phyloP scores from a whole-genome alignment of 2,113 vertebrate species.

The Otolemur garnettii region DNA sequence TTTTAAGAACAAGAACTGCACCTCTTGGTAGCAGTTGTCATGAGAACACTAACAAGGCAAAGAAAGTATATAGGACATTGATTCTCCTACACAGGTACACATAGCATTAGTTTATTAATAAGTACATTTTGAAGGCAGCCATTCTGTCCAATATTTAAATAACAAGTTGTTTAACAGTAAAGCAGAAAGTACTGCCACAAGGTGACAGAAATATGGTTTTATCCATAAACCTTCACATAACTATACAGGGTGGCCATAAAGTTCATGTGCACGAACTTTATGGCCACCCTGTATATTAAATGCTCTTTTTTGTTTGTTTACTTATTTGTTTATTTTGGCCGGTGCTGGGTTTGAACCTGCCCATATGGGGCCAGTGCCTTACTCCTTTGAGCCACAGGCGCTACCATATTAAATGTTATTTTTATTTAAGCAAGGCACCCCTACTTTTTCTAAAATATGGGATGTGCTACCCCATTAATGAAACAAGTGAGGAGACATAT shows the following conservation, averaged over 20 bases:
- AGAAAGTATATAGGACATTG: slow-evolving; percentile 66
- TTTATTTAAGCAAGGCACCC: slow-evolving; percentile 76
- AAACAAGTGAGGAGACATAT: slow-evolving; percentile 68
- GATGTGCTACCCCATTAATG: slow-evolving; percentile 65
- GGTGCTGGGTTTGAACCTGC: too few relatives aligned
- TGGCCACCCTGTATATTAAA: too few relatives aligned
- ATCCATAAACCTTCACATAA: slow-evolving; percentile 58
- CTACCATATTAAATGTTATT: slow-evolving; percentile 32
- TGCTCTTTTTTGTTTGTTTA: slow-evolving; percentile 42
- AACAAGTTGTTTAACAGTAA: slow-evolving; percentile 77
- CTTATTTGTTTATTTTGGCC: too few relatives aligned
- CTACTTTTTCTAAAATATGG: slow-evolving; percentile 74
- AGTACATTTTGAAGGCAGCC: slow-evolving; percentile 79
- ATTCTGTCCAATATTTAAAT: slow-evolving; percentile 76
- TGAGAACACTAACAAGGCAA: slow-evolving; percentile 73
- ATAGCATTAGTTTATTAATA: slow-evolving; percentile 78
- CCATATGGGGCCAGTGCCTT: too few relatives aligned
- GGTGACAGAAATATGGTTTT: slow-evolving; percentile 74
- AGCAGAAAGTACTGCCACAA: slow-evolving; percentile 75
- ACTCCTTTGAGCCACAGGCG: too few relatives aligned
- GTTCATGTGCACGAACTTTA: too few relatives aligned
- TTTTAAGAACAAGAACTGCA: slow-evolving; percentile 52
- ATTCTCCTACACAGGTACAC: slow-evolving; percentile 74
- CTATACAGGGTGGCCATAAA: not conserved
- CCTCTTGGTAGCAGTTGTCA: slow-evolving; percentile 59